Conservation (phyloP, 2,888 invertebrate species). For the Beris morrisii region DNA sequence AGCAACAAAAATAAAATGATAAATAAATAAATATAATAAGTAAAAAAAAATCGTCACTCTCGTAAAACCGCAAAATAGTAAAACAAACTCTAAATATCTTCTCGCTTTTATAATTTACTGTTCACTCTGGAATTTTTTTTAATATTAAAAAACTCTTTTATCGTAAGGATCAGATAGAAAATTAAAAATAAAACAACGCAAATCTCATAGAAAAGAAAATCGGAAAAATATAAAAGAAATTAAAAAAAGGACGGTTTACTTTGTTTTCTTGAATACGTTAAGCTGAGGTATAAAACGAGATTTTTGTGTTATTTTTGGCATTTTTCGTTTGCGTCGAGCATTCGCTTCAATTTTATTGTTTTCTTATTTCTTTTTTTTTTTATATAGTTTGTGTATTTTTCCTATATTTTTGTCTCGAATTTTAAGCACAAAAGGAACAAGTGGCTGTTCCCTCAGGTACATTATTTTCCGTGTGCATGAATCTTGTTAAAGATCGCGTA, state of each 20-base stretch:
- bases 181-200: conserved; percentile 48
- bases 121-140: too few species aligned
- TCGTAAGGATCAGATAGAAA: conserved; percentile 39
- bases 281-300: conserved; percentile 54
- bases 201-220: conserved; percentile 58
- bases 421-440: conserved; percentile 26
- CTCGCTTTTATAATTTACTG: neutral
- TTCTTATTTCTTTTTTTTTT: neutral
- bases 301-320: conserved; percentile 42
- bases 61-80: conserved; percentile 60
- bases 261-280: conserved; percentile 42
- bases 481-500: neutral
- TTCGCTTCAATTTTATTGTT: conserved; percentile 36
- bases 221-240: conserved; percentile 15
- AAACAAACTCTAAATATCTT: conserved; percentile 44
- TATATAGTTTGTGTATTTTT: conserved; percentile 3
- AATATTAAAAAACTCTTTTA: conserved; percentile 8
- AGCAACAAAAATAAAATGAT: conserved; percentile 1
- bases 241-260: conserved; percentile 39
- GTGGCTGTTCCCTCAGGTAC: neutral
- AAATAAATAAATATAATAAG: conserved; percentile 39
- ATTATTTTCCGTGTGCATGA: too few species aligned
- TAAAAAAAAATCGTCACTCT: conserved; percentile 53
- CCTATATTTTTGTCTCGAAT: conserved; percentile 12
- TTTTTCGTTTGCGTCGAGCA: conserved; percentile 41